Conservation (phyloP, 2,888 invertebrate species). For the Tortrix viridana region DNA sequence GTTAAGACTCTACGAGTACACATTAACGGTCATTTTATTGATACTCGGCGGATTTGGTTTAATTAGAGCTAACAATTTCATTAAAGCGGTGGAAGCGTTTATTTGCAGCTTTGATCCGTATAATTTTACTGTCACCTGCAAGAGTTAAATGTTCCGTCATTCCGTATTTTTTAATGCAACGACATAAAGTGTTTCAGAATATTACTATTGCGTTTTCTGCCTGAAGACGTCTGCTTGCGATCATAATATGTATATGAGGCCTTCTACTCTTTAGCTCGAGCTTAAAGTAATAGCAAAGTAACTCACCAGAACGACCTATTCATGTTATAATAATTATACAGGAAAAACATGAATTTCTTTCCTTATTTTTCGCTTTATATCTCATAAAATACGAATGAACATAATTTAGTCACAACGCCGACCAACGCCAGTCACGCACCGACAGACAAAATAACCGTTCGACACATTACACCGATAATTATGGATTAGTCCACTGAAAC, state of each 20-base stretch:
- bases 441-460: constrained; percentile 58
- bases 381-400: constrained; percentile 11
- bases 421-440: constrained; percentile 56
- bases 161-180: not conserved
- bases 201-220: not conserved
- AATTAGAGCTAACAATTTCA: constrained; percentile 19
- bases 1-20: constrained; percentile 42
- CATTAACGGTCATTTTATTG: constrained; percentile 29
- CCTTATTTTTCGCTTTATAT: not conserved
- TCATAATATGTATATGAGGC: too few species aligned
- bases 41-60: constrained; percentile 17
- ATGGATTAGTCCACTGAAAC: constrained; percentile 64
- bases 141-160: not conserved
- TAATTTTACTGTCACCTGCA: constrained; percentile 4
- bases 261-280: too few species aligned
- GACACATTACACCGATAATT: constrained; percentile 63
- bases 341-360: not conserved
- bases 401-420: constrained; percentile 44
- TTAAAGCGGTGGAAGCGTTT: constrained; percentile 17
- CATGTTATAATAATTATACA: not conserved
- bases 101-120: constrained; percentile 12
- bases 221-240: too few species aligned
- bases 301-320: too few species aligned
- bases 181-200: not conserved
- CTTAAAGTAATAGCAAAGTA: too few species aligned